Base-by-base conservation (phyloP, 2,888 invertebrate species). In the Megalurothrips usitatus region DNA sequence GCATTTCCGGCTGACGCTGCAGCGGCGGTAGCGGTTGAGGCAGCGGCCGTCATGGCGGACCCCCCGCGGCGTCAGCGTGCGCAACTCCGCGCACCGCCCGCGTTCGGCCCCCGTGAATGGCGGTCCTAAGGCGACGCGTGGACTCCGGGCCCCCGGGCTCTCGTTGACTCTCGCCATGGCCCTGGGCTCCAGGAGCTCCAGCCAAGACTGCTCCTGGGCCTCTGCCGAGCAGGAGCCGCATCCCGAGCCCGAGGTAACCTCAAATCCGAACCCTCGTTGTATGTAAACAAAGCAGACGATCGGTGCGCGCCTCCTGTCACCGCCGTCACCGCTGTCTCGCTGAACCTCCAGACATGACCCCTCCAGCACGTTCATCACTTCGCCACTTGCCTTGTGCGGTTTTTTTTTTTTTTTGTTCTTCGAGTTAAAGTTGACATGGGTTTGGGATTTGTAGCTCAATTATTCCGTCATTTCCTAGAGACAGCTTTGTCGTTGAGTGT, bases 271-370 rank as follows among this genome's bases (percentile, higher is more conserved):
- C 11, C 52, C 68, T 68, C 6, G 34, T 75, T 58, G 26, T 26
- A 26, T 75, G 68, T 75, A 75, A 75, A 75, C 68, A 75, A 75
- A 75, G 68, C 68, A 75, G 68, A 26, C 68, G 68, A 75, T 75
- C 26, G 23, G 14, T 14, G 14, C 14, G 19, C 14, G 58, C 17
- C 58, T 19, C n/a, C 12, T 58, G 58, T 58, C 58, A 58, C 6
- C 6, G 17, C 14, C n/a, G n/a, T n/a, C n/a, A n/a, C n/a, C n/a
- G n/a, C n/a, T n/a, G 14, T 58, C 17, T 58, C n/a, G 1, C 58
- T 58, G 34, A 2, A 4, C 6, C 34, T 4, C 34, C 34, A 43
- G 6, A 4, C 6, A 43, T 43, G 34, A 4, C 3, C 34, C 34
- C 34, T 43, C 6, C 2, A 43, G 34, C 34, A 2, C 3, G 34